A percentile compares a stretch with the other conserved stretches of the same genome.
Conservation (phyloP, 2,888 invertebrate genomes). For the Lasius platythorax region DNA sequence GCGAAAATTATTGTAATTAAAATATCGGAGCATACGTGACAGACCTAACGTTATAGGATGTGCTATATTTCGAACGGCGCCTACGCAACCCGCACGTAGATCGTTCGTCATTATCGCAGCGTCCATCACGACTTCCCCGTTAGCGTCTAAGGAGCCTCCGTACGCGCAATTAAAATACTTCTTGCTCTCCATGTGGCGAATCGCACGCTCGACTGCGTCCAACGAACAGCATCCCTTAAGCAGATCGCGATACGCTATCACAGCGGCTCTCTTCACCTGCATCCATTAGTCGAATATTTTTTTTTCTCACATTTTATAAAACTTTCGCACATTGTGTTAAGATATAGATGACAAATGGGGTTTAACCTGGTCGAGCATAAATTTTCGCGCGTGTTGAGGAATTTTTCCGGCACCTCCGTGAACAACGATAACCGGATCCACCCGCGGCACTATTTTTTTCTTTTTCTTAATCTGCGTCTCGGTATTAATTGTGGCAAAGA, state of each 20-base stretch:
- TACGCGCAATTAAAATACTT: constrained; percentile 66
- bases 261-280: constrained; percentile 74
- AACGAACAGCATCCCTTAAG: constrained; percentile 66
- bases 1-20: too few relatives aligned
- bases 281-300: not conserved
- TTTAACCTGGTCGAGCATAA: constrained; percentile 65
- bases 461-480: constrained; percentile 37
- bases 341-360: not conserved
- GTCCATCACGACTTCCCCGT: constrained; percentile 69
- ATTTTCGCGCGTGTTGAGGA: constrained; percentile 44
- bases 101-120: constrained; percentile 74
- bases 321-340: not conserved
- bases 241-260: constrained; percentile 72
- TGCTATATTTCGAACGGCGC: constrained; percentile 70
- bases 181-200: constrained; percentile 73
- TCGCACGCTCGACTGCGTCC: constrained; percentile 73
- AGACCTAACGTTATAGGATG: constrained; percentile 77
- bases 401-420: constrained; percentile 74
- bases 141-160: constrained; percentile 62
- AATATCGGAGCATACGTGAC: not conserved
- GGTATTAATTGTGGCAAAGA: constrained; percentile 58
- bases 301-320: not conserved
- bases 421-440: constrained; percentile 74
- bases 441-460: constrained; percentile 43
- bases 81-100: constrained; percentile 72